Percentiles rank a stretch among this genome's conserved stretches.
Evolutionary conservation across 2,113 vertebrate species (phyloP).

Genomic region (Archocentrus centrarchus): DNA sequence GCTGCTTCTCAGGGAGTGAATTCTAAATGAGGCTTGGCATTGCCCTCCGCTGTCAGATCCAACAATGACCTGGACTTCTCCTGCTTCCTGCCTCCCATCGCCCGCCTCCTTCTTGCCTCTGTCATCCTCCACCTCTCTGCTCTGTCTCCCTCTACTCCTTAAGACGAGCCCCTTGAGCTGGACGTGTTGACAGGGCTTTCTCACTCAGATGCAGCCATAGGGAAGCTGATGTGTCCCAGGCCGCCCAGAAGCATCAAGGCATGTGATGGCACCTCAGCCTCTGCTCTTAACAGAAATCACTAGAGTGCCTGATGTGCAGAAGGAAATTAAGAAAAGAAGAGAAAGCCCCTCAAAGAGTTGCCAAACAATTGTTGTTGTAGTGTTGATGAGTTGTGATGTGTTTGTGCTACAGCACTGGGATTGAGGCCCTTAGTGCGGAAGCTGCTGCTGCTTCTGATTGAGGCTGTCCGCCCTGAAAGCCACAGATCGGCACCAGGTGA

Average conservation of each 20-base stretch:
- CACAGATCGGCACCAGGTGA: slow-evolving; percentile 43
- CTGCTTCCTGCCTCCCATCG: slow-evolving; percentile 46
- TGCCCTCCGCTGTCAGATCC: slow-evolving; percentile 74
- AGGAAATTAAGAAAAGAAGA: slow-evolving; percentile 22
- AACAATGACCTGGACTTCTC: slow-evolving; percentile 68
- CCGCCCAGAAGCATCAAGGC: slow-evolving; percentile 31
- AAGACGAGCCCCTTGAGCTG: slow-evolving; percentile 59
- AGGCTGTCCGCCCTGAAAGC: slow-evolving; percentile 42
- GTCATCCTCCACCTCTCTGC: slow-evolving; percentile 60
- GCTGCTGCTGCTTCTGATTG: slow-evolving; percentile 53
- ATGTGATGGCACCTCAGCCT: slow-evolving; percentile 65
- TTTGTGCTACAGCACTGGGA: slow-evolving; percentile 27
- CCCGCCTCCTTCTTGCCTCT: slow-evolving; percentile 39
- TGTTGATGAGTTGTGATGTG: slow-evolving; percentile 58
- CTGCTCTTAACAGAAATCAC: slow-evolving; percentile 54
- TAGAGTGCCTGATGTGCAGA: slow-evolving; percentile 44
- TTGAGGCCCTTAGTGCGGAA: slow-evolving; percentile 38
- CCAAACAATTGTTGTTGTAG: slow-evolving; percentile 50
- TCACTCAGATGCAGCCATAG: slow-evolving; percentile 64
- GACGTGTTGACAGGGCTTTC: slow-evolving; percentile 74
- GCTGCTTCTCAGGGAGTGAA: slow-evolving; percentile 78
- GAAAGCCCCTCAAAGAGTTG: slow-evolving; percentile 44
- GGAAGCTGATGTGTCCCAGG: slow-evolving; percentile 64
- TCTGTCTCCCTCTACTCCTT: slow-evolving; percentile 47
- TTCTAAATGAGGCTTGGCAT: slow-evolving; percentile 76